Conservation (phyloP, 1,140 invertebrate genomes). For the Magallana ariakensis region DNA sequence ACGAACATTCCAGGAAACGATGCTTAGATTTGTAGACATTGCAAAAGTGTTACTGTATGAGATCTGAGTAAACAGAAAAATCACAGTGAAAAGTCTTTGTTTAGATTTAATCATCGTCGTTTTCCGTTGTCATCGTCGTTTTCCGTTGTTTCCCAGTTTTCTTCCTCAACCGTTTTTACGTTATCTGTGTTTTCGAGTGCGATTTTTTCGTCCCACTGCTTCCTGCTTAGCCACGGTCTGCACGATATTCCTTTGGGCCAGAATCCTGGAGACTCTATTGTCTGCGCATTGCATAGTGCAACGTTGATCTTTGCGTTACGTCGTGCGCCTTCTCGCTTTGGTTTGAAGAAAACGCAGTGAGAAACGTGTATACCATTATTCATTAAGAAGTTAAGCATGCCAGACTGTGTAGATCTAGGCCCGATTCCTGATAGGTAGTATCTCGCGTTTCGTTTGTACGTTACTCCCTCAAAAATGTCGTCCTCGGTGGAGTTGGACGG, state of each 20-base stretch:
- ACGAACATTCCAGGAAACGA: constrained; percentile 43
- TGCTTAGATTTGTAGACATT: constrained; percentile 1
- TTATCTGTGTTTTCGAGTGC: not conserved
- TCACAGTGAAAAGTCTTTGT: not conserved
- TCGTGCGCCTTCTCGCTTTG: not conserved
- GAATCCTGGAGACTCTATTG: constrained; percentile 12
- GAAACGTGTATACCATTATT: constrained; percentile 31
- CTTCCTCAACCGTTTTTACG: not conserved
- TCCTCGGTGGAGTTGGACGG: too few species aligned
- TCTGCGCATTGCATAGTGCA: not conserved
- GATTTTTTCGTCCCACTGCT: constrained; percentile 8
- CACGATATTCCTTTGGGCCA: constrained; percentile 38
- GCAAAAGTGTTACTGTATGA: not conserved
- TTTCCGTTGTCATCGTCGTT: too few species aligned
- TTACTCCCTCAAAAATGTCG: too few species aligned
- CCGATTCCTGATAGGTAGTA: too few species aligned
- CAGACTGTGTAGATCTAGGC: constrained; percentile 2
- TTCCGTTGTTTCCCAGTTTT: not conserved
- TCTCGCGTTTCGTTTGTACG: too few species aligned
- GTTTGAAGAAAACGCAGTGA: constrained; percentile 36
- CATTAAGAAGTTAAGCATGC: constrained; percentile 27
- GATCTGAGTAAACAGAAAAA: not conserved
- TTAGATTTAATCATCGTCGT: not conserved
- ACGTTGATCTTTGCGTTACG: constrained; percentile 42
- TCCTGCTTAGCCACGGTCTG: constrained; percentile 24